A percentile compares a stretch with the other conserved stretches of the same genome.
Conservation (phyloP, 2,797 vertebrate genomes). For the Hyperoplus lanceolatus region DNA sequence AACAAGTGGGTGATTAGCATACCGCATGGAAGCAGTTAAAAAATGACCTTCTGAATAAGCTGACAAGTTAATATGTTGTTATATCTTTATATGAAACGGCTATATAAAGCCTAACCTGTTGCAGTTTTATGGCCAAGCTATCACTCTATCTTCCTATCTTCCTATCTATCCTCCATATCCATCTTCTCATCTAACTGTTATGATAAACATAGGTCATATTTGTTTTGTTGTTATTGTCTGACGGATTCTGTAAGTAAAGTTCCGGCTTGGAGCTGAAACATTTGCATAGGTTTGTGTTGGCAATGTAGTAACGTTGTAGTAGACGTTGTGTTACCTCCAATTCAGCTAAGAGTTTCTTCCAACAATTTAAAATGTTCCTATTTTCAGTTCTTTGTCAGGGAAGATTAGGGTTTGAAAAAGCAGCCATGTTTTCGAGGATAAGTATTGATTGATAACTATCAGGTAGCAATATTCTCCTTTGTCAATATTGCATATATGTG, state of each 20-base stretch:
- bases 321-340: no score
- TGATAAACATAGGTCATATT: no score
- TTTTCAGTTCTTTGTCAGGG: no score
- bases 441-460: background rate
- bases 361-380: no score
- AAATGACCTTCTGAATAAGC: background rate
- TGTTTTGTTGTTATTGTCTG: no score
- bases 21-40: no score
- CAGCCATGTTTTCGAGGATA: background rate
- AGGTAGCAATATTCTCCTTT: background rate
- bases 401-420: no score
- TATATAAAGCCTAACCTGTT: background rate
- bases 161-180: background rate
- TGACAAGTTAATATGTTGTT: background rate
- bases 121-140: background rate
- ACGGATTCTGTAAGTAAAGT: no score
- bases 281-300: no score
- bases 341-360: no score
- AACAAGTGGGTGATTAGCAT: background rate
- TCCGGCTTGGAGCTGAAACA: no score
- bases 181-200: background rate
- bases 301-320: no score
- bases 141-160: background rate
- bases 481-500: constrained; percentile 8
- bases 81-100: background rate